phyloP scores from a whole-genome alignment of 2,888 invertebrate genomes.

The Plebejus anna region DNA sequence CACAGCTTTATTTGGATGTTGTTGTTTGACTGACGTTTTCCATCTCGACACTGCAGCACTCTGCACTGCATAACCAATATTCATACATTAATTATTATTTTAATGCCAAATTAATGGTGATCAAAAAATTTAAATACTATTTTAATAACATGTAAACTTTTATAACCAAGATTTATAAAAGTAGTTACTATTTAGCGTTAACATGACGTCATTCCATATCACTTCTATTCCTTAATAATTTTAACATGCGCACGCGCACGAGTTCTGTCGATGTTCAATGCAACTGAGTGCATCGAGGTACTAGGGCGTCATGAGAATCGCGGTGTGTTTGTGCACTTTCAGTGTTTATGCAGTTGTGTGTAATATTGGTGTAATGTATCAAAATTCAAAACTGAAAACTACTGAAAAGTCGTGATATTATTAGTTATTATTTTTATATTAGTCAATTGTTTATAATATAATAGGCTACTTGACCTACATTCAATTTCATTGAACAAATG shows the following conservation, averaged over 20 bases:
- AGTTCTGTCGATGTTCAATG: slow-evolving; percentile 46
- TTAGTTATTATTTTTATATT: too few relatives aligned
- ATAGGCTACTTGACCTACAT: too few relatives aligned
- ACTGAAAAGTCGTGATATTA: neutral
- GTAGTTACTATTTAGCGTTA: neutral
- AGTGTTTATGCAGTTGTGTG: slow-evolving; percentile 11
- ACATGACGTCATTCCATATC: neutral
- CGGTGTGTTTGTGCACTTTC: slow-evolving; percentile 34
- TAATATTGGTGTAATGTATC: too few relatives aligned
- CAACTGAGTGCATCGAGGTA: slow-evolving; percentile 63
- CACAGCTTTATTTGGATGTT: neutral
- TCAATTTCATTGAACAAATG: too few relatives aligned
- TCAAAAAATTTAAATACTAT: too few relatives aligned
- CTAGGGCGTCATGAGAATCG: slow-evolving; percentile 55
- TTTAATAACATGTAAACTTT: too few relatives aligned
- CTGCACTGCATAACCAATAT: too few relatives aligned
- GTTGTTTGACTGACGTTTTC: neutral
- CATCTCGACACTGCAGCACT: neutral
- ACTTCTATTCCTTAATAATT: neutral
- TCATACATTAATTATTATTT: neutral
- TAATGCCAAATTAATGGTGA: neutral
- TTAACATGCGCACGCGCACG: slow-evolving; percentile 1
- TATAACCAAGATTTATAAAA: neutral
- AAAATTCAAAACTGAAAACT: neutral
- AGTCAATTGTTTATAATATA: too few relatives aligned